Evolutionary conservation across 2,113 vertebrate genomes (phyloP).

Genomic region (Sphaerodactylus townsendi): DNA sequence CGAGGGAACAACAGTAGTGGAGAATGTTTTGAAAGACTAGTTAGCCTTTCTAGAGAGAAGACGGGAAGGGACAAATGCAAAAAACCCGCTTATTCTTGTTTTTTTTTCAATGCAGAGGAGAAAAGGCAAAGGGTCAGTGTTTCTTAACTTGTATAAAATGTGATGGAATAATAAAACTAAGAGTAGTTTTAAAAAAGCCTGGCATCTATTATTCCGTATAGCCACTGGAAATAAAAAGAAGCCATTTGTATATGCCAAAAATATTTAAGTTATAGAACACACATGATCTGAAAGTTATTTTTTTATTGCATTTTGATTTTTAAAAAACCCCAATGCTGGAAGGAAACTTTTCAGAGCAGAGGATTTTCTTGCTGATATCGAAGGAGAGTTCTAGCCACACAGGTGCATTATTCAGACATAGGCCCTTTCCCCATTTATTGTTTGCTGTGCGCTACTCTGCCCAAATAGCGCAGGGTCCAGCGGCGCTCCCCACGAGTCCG

Average conservation of each 20-base stretch:
- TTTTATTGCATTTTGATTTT: not conserved
- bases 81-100: not conserved
- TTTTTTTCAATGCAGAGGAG: not conserved
- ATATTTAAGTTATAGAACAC: not conserved
- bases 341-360: not conserved
- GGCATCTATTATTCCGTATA: not conserved
- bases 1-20: not conserved
- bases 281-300: not conserved
- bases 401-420: not conserved
- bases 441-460: no score
- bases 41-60: not conserved
- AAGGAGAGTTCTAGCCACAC: no score
- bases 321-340: no score
- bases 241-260: not conserved
- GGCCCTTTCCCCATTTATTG: no score
- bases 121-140: not conserved
- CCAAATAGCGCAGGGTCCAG: no score
- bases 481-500: no score
- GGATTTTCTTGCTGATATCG: no score
- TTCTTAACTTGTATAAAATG: not conserved
- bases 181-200: not conserved
- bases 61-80: not conserved
- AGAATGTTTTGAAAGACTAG: not conserved
- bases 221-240: not conserved
- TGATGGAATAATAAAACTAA: not conserved